Conservation (phyloP, 2,797 vertebrate genomes). For the Anguilla pacifica region DNA sequence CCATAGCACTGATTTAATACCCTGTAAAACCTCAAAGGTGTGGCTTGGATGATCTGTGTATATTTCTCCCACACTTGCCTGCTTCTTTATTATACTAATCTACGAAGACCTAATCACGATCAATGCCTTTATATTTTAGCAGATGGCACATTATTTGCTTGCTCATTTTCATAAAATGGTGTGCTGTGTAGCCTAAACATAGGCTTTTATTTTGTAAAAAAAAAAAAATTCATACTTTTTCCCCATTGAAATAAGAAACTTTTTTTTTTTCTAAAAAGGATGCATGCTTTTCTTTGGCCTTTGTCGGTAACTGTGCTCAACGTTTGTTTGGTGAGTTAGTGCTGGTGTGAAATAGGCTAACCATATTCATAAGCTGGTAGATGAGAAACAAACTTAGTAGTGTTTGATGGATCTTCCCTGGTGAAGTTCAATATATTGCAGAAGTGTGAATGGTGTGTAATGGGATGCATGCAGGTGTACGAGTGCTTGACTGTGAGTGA, state of each 20-base stretch:
- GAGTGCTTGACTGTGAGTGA: background rate
- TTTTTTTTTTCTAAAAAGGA: background rate
- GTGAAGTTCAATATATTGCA: background rate
- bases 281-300: background rate
- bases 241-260: background rate
- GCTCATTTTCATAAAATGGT: background rate
- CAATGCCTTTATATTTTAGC: background rate
- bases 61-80: background rate
- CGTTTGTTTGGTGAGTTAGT: background rate
- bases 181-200: background rate
- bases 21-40: background rate
- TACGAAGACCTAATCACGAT: background rate
- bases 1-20: slow-evolving; percentile 58
- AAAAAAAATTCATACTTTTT: background rate
- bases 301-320: background rate
- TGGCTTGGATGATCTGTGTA: background rate
- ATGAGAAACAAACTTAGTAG: background rate
- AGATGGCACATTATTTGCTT: background rate
- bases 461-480: background rate
- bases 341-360: background rate
- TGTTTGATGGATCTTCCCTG: background rate
- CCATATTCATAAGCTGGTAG: background rate
- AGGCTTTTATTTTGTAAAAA: too few species aligned
- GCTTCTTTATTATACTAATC: background rate
- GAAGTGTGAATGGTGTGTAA: background rate